These are phyloP conservation scores for Petaurus breviceps DNA, from an alignment of 2,113 vertebrate genomes.

Conservation along the genomic window DNA sequence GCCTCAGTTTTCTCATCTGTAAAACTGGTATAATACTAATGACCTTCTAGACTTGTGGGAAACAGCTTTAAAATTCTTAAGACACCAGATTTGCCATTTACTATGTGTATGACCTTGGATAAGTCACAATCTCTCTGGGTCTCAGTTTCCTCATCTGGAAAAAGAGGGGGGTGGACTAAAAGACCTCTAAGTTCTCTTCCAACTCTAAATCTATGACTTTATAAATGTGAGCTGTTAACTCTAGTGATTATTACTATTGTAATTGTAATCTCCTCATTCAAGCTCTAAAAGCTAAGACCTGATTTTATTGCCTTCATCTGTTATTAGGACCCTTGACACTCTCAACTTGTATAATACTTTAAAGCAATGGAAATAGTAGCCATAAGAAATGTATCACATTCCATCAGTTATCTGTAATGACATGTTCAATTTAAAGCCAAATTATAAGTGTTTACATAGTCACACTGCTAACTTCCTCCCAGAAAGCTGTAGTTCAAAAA, in stretches of 20 bases:
- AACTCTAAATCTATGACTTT: not conserved
- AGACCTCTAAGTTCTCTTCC: not conserved
- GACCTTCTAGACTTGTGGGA: not conserved
- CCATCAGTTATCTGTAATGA: not conserved
- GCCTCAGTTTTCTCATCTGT: not conserved
- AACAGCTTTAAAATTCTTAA: not conserved
- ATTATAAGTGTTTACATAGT: conserved; percentile 11
- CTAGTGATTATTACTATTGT: not conserved
- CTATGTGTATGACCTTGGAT: not conserved
- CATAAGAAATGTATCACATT: conserved; percentile 8
- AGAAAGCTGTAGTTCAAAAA: conserved; percentile 35
- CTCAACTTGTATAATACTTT: not conserved
- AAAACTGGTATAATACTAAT: not conserved
- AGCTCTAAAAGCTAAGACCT: conserved; percentile 29
- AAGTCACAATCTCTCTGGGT: no score
- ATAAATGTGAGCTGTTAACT: not conserved
- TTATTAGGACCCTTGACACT: not conserved
- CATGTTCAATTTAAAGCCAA: conserved; percentile 1
- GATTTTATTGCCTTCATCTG: not conserved
- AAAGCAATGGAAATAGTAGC: not conserved
- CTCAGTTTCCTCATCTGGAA: not conserved
- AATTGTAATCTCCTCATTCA: not conserved
- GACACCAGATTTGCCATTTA: not conserved
- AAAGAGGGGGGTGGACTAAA: not conserved
- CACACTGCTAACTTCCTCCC: not conserved